Conservation (phyloP, 1,140 invertebrate species). For the Melanaphis sacchari region DNA sequence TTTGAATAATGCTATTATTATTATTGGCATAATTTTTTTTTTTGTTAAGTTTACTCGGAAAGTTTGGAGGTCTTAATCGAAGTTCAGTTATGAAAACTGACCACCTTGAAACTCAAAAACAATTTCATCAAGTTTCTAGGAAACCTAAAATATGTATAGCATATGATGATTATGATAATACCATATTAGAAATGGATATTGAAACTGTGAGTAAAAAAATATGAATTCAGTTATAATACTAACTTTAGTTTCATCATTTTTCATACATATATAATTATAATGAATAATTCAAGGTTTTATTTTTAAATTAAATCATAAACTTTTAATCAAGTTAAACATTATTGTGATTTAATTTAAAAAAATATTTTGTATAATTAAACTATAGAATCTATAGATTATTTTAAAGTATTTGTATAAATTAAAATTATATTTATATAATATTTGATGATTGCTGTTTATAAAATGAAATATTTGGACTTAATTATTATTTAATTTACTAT, state of each 20-base stretch:
- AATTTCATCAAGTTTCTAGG: neutral
- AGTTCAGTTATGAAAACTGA: neutral
- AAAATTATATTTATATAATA: too few species aligned
- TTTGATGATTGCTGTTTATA: neutral
- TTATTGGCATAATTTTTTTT: neutral
- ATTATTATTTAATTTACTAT: neutral
- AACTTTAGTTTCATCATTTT: neutral
- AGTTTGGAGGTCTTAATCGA: slow-evolving; percentile 33
- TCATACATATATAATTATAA: neutral
- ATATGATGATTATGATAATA: neutral
- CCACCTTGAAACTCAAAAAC: neutral
- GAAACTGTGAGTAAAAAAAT: neutral
- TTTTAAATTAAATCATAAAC: neutral
- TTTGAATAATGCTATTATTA: neutral
- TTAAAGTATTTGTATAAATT: too few species aligned
- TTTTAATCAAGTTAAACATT: too few species aligned
- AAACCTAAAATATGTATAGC: neutral
- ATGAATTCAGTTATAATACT: neutral
- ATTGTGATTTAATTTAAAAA: too few species aligned
- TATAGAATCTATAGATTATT: too few species aligned
- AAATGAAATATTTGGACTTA: neutral
- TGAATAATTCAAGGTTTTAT: neutral
- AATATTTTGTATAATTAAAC: too few species aligned
- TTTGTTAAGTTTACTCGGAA: slow-evolving; percentile 36
- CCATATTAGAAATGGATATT: neutral